These are phyloP conservation scores for Ivindomyrus marchei DNA, from an alignment of 2,113 vertebrate genomes.

Conservation along the genomic window DNA sequence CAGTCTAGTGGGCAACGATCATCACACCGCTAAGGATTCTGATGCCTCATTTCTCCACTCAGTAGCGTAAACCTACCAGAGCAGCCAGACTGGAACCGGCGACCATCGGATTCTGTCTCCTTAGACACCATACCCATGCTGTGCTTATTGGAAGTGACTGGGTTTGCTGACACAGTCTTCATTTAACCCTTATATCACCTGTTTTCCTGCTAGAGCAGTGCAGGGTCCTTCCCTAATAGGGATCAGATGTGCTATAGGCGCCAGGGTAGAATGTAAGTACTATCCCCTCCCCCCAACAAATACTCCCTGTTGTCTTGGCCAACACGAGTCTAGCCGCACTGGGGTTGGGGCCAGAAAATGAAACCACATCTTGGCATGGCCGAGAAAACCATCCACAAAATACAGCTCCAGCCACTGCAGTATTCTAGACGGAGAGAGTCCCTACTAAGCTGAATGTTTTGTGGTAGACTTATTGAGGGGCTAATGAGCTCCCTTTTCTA, in stretches of 20 bases:
- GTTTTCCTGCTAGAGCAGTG: slow-evolving; percentile 30
- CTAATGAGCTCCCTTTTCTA: background rate
- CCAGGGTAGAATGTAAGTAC: slow-evolving; percentile 58
- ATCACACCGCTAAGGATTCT: background rate
- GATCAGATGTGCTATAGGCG: slow-evolving; percentile 67
- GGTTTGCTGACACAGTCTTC: slow-evolving; percentile 17
- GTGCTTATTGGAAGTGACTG: background rate
- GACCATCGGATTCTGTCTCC: background rate
- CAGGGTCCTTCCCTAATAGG: slow-evolving; percentile 58
- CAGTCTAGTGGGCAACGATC: background rate
- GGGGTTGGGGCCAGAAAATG: background rate
- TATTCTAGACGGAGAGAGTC: background rate
- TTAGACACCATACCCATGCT: background rate
- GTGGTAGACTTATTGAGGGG: background rate
- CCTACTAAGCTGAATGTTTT: background rate
- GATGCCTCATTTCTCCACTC: background rate
- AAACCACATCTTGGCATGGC: slow-evolving; percentile 2
- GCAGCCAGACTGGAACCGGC: background rate
- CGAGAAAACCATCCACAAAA: background rate
- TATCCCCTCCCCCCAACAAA: slow-evolving; percentile 41
- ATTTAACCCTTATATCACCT: slow-evolving; percentile 32
- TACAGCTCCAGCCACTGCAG: background rate
- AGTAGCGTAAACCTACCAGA: background rate
- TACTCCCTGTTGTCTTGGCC: slow-evolving; percentile 31
- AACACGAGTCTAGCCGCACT: slow-evolving; percentile 8